Evolutionary conservation across 2,113 vertebrate genomes (phyloP).

Genomic region (Oophaga pumilio): DNA sequence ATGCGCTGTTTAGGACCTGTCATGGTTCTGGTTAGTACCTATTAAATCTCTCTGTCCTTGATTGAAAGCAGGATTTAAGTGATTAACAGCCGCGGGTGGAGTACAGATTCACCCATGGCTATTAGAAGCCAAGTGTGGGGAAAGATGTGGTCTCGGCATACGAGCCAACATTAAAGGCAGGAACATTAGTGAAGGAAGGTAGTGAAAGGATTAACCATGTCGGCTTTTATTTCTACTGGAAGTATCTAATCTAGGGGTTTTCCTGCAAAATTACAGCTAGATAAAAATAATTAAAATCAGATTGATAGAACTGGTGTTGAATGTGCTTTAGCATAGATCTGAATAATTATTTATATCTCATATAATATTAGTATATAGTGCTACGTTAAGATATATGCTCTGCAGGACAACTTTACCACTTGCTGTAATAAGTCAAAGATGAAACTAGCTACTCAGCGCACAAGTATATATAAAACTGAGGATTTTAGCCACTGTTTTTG

Average conservation of each 20-base stretch:
- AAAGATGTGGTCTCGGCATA: too few species aligned
- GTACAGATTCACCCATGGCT: too few species aligned
- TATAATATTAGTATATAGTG: not conserved
- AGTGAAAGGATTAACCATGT: too few species aligned
- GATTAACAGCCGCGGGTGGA: too few species aligned
- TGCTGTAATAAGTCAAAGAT: not conserved
- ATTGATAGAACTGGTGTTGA: not conserved
- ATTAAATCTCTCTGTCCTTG: too few species aligned
- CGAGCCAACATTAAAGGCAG: too few species aligned
- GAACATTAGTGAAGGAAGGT: too few species aligned
- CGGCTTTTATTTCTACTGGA: not conserved
- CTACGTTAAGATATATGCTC: not conserved
- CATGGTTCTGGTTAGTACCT: too few species aligned
- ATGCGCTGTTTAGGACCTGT: too few species aligned
- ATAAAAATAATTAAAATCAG: not conserved
- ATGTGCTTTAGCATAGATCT: not conserved
- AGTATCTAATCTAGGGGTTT: not conserved
- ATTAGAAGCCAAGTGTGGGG: too few species aligned
- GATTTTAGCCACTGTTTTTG: not conserved
- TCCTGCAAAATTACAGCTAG: not conserved
- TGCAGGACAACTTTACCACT: not conserved
- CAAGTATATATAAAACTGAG: not conserved
- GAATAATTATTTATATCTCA: too few species aligned
- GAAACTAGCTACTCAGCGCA: not conserved
- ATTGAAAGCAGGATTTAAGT: too few species aligned